phyloP scores from a whole-genome alignment of 2,797 vertebrate species.

The Florisuga fusca region DNA sequence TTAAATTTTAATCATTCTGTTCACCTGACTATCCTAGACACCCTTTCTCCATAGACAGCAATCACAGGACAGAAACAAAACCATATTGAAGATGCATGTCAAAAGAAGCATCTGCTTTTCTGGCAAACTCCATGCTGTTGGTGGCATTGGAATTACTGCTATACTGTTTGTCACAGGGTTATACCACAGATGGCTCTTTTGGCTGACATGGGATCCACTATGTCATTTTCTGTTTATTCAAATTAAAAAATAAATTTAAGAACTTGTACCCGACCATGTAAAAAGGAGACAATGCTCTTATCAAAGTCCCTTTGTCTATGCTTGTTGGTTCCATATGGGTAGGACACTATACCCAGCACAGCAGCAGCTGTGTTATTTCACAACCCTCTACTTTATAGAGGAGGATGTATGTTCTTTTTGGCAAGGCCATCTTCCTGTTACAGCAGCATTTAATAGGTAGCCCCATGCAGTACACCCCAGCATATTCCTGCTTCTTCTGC shows the following conservation, averaged over 20 bases:
- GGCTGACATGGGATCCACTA: conserved; percentile 63
- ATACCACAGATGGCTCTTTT: conserved; percentile 76
- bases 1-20: neutral
- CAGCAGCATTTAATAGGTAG: neutral
- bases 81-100: conserved; percentile 34
- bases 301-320: neutral
- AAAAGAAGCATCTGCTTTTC: conserved; percentile 74
- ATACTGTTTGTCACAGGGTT: conserved; percentile 67
- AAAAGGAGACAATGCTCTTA: neutral
- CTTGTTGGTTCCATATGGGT: neutral
- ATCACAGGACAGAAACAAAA: conserved; percentile 48
- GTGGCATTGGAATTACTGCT: conserved; percentile 68
- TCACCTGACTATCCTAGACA: conserved; percentile 31
- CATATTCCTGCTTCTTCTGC: neutral
- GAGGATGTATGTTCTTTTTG: neutral
- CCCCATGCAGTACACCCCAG: neutral
- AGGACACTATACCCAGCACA: neutral
- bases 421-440: neutral
- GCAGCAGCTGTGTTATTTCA: neutral
- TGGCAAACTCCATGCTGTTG: conserved; percentile 68
- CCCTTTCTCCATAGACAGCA: neutral
- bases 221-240: conserved; percentile 67
- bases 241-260: conserved; percentile 60
- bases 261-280: conserved; percentile 6
- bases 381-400: neutral